A percentile compares a stretch with the other conserved stretches of the same genome.
These are phyloP conservation scores for Drosophila repletoides DNA, from an alignment of 1,140 invertebrate genomes.

Conservation along the genomic window DNA sequence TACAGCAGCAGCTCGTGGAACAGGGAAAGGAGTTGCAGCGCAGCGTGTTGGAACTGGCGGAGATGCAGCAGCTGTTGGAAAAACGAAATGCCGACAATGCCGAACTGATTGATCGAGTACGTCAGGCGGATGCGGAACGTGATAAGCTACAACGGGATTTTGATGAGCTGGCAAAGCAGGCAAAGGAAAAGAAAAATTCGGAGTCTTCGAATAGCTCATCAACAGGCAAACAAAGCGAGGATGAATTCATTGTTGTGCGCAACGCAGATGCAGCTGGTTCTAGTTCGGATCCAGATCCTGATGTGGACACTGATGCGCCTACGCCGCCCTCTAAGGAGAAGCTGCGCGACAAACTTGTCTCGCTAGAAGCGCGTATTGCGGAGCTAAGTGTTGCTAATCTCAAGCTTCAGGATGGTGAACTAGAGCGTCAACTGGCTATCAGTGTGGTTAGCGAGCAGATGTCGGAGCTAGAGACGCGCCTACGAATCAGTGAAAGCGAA, in stretches of 20 bases:
- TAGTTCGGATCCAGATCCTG: constrained; percentile 42
- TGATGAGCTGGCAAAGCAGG: constrained; percentile 47
- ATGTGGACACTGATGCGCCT: constrained; percentile 35
- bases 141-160: constrained; percentile 53
- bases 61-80: constrained; percentile 66
- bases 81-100: constrained; percentile 59
- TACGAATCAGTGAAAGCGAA: constrained; percentile 62
- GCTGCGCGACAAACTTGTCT: constrained; percentile 82
- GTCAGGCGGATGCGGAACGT: constrained; percentile 49
- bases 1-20: constrained; percentile 44
- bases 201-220: constrained; percentile 74
- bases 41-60: constrained; percentile 50
- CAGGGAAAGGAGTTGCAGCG: constrained; percentile 52
- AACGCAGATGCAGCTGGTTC: constrained; percentile 56
- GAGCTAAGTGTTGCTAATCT: constrained; percentile 78
- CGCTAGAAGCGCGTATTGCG: constrained; percentile 81
- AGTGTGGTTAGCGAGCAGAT: constrained; percentile 84
- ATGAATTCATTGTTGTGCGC: constrained; percentile 79
- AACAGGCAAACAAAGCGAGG: constrained; percentile 75
- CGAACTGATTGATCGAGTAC: constrained; percentile 67
- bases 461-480: constrained; percentile 60
- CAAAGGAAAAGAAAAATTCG: constrained; percentile 73
- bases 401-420: constrained; percentile 76
- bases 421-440: constrained; percentile 84
- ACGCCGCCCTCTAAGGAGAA: constrained; percentile 73